Conservation (phyloP, 2,797 vertebrate genomes). For the Pelodytes ibericus region DNA sequence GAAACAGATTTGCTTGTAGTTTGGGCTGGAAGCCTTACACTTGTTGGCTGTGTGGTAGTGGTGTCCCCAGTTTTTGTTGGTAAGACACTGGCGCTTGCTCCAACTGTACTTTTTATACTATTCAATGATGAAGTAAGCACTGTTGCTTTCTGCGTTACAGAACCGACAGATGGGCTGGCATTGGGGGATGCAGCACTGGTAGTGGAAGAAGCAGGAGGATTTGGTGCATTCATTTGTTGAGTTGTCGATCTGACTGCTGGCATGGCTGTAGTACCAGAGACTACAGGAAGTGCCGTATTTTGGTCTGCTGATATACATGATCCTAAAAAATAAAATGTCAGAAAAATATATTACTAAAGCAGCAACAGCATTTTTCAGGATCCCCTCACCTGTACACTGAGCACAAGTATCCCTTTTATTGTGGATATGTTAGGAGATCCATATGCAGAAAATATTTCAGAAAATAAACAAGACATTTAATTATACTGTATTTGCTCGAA, state of each 20-base stretch:
- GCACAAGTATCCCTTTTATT: too few species aligned
- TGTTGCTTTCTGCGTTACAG: too few species aligned
- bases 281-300: background rate
- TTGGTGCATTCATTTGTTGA: background rate
- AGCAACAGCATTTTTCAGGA: too few species aligned
- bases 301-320: background rate
- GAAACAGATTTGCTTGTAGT: background rate
- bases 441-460: too few species aligned
- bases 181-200: too few species aligned
- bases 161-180: background rate
- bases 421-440: too few species aligned
- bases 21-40: background rate
- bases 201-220: background rate
- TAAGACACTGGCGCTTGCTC: background rate
- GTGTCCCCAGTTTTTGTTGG: background rate
- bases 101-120: too few species aligned
- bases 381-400: too few species aligned
- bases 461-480: too few species aligned
- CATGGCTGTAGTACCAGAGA: background rate
- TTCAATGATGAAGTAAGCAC: too few species aligned
- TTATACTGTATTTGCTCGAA: too few species aligned
- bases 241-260: background rate
- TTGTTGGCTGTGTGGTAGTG: background rate
- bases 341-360: background rate
- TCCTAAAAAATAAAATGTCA: slow-evolving; percentile 24